Evolutionary conservation across 2,113 vertebrate species (phyloP), one percentile per base, ranked within the genome.

Genomic region (Potamarius usumacintae): DNA sequence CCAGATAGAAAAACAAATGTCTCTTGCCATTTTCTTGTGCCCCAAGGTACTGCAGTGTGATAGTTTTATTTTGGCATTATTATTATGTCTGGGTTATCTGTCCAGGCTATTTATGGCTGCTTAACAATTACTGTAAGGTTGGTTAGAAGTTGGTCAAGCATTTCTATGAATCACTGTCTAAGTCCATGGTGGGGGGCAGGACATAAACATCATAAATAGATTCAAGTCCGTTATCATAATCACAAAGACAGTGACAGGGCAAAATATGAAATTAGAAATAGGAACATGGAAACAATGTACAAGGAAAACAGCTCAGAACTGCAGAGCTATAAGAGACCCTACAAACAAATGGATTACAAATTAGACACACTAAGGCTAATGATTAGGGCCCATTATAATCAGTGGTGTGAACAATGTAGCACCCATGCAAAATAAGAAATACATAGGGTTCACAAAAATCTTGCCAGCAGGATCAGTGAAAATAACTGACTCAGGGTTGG

Each of bases 1-100:
- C 82, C 82, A 86, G 53, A 57, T 58, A 80, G 53, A 58, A 58
- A 58, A 58, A 80, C 17, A 80, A 80, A 80, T 10, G 15, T 1
- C 7, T 34, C 22, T 55, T 78, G 50, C 25, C 7, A 2, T 55
- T 55, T n/a, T 78, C 12, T 27, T 12, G 18, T 89, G 60, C 42
- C n/a, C 48, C 63, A 52, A 52, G 8, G 48, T 50, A 27, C n/a
- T 67, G 42, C n/a, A 84, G 2, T 60, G 27, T 15, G 14, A 71
- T 53, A 42, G 55, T n/a, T 85, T 62, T 15, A 76, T 76, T 58
- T 27, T 55, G 25, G 25, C 22, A 18, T 20, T 34, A 50, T 57
- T 84, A 34, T 72, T 57, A 55, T 84, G 67, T 34, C 6, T 72
- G 55, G 52, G 52, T 72, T 84, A 57, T 53, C 53, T 42, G 5